Base-by-base conservation (phyloP, 53 echinoderm and acorn worm species). In the Luidia sarsii region DNA sequence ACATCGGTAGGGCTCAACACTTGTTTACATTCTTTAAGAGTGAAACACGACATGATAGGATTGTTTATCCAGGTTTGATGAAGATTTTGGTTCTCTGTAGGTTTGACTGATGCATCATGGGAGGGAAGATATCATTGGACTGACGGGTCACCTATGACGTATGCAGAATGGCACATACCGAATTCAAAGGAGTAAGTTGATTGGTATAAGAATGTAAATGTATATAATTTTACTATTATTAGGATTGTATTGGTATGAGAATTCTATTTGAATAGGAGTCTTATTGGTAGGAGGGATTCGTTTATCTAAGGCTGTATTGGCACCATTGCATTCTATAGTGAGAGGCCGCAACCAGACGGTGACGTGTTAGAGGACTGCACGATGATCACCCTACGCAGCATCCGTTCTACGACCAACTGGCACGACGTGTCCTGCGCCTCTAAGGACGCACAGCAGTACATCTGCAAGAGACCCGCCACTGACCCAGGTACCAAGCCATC, bases 141-240 rank as follows among this genome's bases (percentile, higher is more conserved):
- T 0, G 87, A 93, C 33, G 84, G 82, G 6, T 67, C 66, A 1
- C 93, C 93, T 2, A 72, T 93, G 84, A 84, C 80, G 2, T 93
- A 90, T 29, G 83, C 93, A n/a, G 93, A 93, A 64, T 93, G 93
- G 93, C 49, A 80, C 18, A 50, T 65, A 14, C 50, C 81, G 38
- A n/a, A n/a, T n/a, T n/a, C n/a, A n/a, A n/a, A n/a, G n/a, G n/a
- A n/a, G n/a, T n/a, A n/a, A n/a, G n/a, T n/a, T n/a, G n/a, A n/a
- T n/a, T n/a, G n/a, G n/a, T n/a, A n/a, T n/a, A n/a, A n/a, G n/a
- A n/a, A n/a, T n/a, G n/a, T n/a, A n/a, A n/a, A n/a, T n/a, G n/a
- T n/a, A n/a, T n/a, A n/a, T n/a, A n/a, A n/a, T n/a, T n/a, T n/a
- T n/a, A n/a, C n/a, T n/a, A n/a, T n/a, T n/a, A n/a, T n/a, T n/a